These are phyloP conservation scores for Varanus salvator DNA, from an alignment of 2,113 vertebrate genomes.

Conservation along the genomic window DNA sequence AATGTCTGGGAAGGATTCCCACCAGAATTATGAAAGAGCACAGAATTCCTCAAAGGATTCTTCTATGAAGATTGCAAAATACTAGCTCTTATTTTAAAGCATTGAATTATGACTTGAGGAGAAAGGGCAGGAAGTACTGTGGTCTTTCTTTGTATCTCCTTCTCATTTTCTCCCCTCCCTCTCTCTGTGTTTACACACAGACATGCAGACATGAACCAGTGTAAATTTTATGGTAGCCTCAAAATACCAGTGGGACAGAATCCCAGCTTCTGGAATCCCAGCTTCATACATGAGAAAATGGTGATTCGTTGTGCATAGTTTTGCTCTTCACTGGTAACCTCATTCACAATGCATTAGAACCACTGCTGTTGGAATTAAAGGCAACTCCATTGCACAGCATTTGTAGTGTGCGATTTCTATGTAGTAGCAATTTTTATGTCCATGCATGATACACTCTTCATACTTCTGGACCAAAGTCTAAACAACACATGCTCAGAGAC, in stretches of 20 bases:
- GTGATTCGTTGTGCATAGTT: neutral
- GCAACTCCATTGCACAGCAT: slow-evolving; percentile 21
- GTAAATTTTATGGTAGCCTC: slow-evolving; percentile 41
- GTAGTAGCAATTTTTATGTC: slow-evolving; percentile 3
- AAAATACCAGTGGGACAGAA: slow-evolving; percentile 21
- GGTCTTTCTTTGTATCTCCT: neutral
- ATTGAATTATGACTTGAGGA: slow-evolving; percentile 50
- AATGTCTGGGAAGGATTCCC: slow-evolving; percentile 47
- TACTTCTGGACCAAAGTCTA: slow-evolving; percentile 29
- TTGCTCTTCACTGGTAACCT: slow-evolving; percentile 26
- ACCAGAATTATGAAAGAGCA: slow-evolving; percentile 52
- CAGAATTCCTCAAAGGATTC: slow-evolving; percentile 56
- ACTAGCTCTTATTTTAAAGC: slow-evolving; percentile 39
- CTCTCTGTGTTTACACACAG: neutral
- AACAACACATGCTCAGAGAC: neutral
- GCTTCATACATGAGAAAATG: slow-evolving; percentile 34
- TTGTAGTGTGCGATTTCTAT: slow-evolving; percentile 21
- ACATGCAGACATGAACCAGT: slow-evolving; percentile 35
- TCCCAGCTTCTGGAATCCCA: neutral
- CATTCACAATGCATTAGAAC: neutral
- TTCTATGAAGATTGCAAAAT: slow-evolving; percentile 49
- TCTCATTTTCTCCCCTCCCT: neutral
- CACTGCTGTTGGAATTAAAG: slow-evolving; percentile 4
- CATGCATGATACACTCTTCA: slow-evolving; percentile 18
- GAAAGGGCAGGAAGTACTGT: slow-evolving; percentile 37